These are phyloP conservation scores for Scortum barcoo DNA, from an alignment of 2,113 vertebrate genomes.

Conservation along the genomic window DNA sequence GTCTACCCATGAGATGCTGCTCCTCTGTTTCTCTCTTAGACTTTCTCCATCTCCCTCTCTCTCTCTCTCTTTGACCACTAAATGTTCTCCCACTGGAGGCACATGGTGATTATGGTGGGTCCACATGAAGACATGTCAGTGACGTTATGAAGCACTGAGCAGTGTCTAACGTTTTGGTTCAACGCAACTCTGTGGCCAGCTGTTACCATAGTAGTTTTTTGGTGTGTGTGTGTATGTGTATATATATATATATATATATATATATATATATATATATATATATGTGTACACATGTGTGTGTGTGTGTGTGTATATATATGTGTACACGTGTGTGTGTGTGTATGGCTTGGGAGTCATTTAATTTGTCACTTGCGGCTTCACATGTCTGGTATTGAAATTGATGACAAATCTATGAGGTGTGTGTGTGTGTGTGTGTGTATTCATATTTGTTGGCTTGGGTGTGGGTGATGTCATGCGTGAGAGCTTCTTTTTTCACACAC, in stretches of 20 bases:
- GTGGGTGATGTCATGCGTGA: constrained; percentile 71
- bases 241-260: too few species aligned
- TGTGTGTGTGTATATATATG: constrained; percentile 19
- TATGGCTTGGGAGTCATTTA: constrained; percentile 37
- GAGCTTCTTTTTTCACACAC: constrained; percentile 63
- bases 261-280: too few species aligned
- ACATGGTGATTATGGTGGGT: constrained; percentile 74
- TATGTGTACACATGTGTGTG: constrained; percentile 34
- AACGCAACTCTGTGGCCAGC: constrained; percentile 60
- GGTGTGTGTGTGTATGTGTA: constrained; percentile 24
- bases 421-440: constrained; percentile 46
- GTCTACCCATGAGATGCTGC: constrained; percentile 47
- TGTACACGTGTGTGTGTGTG: constrained; percentile 9
- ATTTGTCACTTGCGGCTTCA: constrained; percentile 79
- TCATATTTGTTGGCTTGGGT: constrained; percentile 51
- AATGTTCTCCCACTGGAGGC: constrained; percentile 64
- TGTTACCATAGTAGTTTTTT: constrained; percentile 69
- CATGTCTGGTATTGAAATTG: constrained; percentile 74
- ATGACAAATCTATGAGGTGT: constrained; percentile 73
- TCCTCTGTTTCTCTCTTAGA: constrained; percentile 29
- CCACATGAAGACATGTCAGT: constrained; percentile 74
- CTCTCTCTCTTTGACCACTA: constrained; percentile 63
- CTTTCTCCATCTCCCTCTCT: constrained; percentile 31
- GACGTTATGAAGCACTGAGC: constrained; percentile 72
- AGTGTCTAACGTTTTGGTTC: constrained; percentile 63